Evolutionary conservation across 2,888 invertebrate genomes (phyloP), one percentile per base, ranked within the genome.

Genomic region (Pantelozetes paolii): DNA sequence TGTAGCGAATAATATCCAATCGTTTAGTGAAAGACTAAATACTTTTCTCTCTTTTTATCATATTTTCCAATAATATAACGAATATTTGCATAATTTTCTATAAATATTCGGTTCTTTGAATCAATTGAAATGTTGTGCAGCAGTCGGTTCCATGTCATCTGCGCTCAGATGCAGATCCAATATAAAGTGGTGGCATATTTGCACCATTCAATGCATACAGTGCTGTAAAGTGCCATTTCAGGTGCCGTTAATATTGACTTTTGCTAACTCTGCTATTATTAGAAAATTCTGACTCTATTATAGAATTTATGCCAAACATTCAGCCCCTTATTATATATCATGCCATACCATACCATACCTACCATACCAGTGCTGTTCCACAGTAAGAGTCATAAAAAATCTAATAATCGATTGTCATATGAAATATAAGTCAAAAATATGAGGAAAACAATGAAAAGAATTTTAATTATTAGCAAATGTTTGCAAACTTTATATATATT

Each of bases 191-290:
- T 32, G 18, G 40, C 40, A 67, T 67, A 67, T 67, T 67, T 67
- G 67, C n/a, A 40, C 13, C 67, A 67, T 67, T 67, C 40, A 67
- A 20, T 67, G 67, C 67, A 64, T 32, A 36, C 20, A 30, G 23
- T 67, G 67, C 42, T 23, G 67, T 8, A 67, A 67, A 67, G 67
- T 67, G 67, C 40, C 67, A 40, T 67, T 67, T 67, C 67, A 67
- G 67, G 67, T 67, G 67, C 40, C n/a, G 64, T 13, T 67, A n/a
- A 67, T 40, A 67, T 67, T 67, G 67, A 67, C 67, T 67, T 67
- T 67, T 67, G 67, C 40, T 36, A 67, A 67, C 40, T 67, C 20
- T 36, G 67, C 67, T 13, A 20, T 67, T 67, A 40, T 40, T 67
- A 62, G n/a, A n/a, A n/a, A n/a, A n/a, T n/a, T 62, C n/a, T 13